phyloP scores from a whole-genome alignment of 2,888 invertebrate genomes.

The Polietes domitor region DNA sequence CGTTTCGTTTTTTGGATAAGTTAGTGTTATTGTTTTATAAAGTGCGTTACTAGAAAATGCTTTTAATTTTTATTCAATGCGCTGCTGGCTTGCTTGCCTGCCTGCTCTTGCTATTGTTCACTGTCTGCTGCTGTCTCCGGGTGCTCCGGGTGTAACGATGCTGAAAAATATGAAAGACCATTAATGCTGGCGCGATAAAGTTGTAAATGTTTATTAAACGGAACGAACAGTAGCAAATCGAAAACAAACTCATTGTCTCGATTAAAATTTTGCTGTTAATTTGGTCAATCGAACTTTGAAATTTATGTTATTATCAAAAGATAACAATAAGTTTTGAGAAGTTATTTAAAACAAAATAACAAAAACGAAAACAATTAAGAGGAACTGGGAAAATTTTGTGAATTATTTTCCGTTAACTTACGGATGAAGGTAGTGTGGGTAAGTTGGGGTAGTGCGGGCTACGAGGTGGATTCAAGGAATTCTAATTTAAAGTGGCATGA shows the following conservation, averaged over 20 bases:
- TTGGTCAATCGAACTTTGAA: background rate
- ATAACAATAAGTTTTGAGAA: background rate
- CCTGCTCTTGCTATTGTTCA: background rate
- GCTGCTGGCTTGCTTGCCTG: too few relatives aligned
- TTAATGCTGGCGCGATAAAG: constrained; percentile 7
- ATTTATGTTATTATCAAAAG: background rate
- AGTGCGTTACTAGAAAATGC: constrained; percentile 18
- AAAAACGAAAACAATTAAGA: background rate
- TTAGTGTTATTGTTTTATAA: constrained; percentile 4
- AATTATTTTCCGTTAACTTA: too few relatives aligned
- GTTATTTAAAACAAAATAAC: too few relatives aligned
- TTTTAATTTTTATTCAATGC: constrained; percentile 17
- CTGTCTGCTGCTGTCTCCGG: constrained; percentile 16
- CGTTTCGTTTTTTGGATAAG: constrained; percentile 14
- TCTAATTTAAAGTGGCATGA: too few relatives aligned
- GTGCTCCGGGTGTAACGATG: background rate
- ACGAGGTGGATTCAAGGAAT: too few relatives aligned
- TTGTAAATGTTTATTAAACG: background rate
- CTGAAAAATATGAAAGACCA: constrained; percentile 28
- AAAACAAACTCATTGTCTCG: constrained; percentile 15
- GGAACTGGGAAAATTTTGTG: too few relatives aligned
- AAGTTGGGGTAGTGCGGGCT: too few relatives aligned
- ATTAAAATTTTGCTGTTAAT: constrained; percentile 3
- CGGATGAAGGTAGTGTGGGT: too few relatives aligned
- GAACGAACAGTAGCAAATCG: background rate